These are phyloP conservation scores for Drosophila varians DNA, from an alignment of 1,140 invertebrate genomes.

Conservation along the genomic window DNA sequence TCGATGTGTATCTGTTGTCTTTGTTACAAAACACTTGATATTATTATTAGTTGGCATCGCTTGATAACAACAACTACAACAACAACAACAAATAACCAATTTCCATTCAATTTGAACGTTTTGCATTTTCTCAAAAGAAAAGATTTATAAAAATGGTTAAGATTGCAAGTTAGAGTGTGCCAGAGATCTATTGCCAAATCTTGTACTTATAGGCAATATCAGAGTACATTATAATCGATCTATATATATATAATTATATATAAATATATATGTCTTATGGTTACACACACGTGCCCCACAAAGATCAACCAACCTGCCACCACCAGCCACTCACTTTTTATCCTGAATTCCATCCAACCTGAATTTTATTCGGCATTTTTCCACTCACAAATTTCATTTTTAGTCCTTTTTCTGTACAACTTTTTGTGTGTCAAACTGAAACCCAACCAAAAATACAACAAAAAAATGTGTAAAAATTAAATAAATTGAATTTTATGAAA, in stretches of 20 bases:
- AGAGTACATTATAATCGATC: conserved; percentile 51
- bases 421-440: conserved; percentile 34
- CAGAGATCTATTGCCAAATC: conserved; percentile 37
- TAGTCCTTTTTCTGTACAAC: conserved; percentile 43
- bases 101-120: conserved; percentile 57
- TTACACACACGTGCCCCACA: conserved; percentile 79
- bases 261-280: conserved; percentile 81
- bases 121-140: conserved; percentile 74
- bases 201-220: conserved; percentile 39
- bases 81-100: conserved; percentile 32
- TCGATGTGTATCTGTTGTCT: conserved; percentile 57
- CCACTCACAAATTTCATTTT: conserved; percentile 58
- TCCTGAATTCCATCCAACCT: background rate
- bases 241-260: conserved; percentile 49
- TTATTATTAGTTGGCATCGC: conserved; percentile 78
- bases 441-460: conserved; percentile 1
- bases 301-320: conserved; percentile 32
- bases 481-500: conserved; percentile 41
- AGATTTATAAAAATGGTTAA: conserved; percentile 16
- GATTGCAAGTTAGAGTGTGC: conserved; percentile 36
- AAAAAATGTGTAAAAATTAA: conserved; percentile 15
- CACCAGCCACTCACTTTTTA: conserved; percentile 2
- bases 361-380: conserved; percentile 50
- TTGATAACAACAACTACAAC: conserved; percentile 44
- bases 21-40: conserved; percentile 59